Conservation (phyloP, 2,113 vertebrate genomes). For the Vulpes lagopus region DNA sequence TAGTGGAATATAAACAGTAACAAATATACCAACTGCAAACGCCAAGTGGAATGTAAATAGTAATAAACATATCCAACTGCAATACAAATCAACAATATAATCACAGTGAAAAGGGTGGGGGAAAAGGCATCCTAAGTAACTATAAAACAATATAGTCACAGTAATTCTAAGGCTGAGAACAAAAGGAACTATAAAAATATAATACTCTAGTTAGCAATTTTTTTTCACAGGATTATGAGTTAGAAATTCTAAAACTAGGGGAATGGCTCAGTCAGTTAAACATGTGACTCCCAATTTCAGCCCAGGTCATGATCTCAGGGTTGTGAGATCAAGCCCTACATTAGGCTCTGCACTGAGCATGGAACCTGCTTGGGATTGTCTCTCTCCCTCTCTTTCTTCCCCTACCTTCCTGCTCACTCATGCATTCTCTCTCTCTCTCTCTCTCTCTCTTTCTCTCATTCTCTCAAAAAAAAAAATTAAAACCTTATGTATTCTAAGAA, state of each 20-base stretch:
- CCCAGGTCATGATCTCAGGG: neutral
- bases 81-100: neutral
- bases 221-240: neutral
- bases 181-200: neutral
- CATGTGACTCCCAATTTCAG: neutral
- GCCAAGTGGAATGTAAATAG: neutral
- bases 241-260: constrained; percentile 44
- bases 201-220: neutral
- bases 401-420: neutral
- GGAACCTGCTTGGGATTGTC: neutral
- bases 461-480: neutral
- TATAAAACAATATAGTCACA: neutral
- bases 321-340: neutral
- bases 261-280: neutral
- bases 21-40: neutral
- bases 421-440: neutral
- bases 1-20: constrained; percentile 28
- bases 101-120: neutral
- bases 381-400: neutral
- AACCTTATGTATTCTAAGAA: neutral
- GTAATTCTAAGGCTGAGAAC: neutral
- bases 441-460: neutral
- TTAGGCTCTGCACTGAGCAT: neutral
- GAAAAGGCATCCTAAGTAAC: neutral
- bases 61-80: neutral